A percentile compares a stretch with the other conserved stretches of the same genome.
These are phyloP conservation scores for Exephanes ischioxanthus DNA, from an alignment of 2,888 invertebrate genomes.

Conservation along the genomic window DNA sequence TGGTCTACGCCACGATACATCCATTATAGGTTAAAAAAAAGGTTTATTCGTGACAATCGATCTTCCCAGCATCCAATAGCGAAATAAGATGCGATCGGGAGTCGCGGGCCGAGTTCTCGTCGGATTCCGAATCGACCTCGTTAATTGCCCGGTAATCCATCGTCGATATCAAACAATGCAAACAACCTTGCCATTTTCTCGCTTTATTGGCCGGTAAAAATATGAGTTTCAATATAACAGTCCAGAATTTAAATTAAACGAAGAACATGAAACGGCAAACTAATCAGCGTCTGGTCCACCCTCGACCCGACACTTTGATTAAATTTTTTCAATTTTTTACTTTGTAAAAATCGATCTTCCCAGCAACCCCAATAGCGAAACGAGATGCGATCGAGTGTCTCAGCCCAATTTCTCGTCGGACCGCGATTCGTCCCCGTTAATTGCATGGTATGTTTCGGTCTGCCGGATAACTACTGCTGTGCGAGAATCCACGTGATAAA, in stretches of 20 bases:
- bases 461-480: neutral
- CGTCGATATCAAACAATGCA: neutral
- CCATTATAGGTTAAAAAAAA: too few relatives aligned
- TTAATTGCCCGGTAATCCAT: conserved; percentile 23
- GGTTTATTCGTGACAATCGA: neutral
- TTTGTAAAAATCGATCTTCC: neutral
- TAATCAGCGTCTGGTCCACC: neutral
- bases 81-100: neutral
- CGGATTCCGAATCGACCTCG: neutral
- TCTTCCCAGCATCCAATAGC: neutral
- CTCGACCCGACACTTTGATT: neutral
- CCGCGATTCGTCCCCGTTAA: conserved; percentile 30
- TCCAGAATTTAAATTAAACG: neutral
- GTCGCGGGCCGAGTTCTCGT: neutral
- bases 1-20: neutral
- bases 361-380: neutral
- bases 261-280: neutral
- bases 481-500: conserved; percentile 37
- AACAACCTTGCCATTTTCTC: neutral
- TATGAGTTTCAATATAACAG: neutral
- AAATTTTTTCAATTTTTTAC: too few relatives aligned
- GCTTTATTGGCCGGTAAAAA: neutral
- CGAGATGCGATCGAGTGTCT: neutral
- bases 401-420: neutral
- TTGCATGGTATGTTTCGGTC: conserved; percentile 39